phyloP scores from a whole-genome alignment of 2,888 invertebrate species.

The Drosophila helvetica region DNA sequence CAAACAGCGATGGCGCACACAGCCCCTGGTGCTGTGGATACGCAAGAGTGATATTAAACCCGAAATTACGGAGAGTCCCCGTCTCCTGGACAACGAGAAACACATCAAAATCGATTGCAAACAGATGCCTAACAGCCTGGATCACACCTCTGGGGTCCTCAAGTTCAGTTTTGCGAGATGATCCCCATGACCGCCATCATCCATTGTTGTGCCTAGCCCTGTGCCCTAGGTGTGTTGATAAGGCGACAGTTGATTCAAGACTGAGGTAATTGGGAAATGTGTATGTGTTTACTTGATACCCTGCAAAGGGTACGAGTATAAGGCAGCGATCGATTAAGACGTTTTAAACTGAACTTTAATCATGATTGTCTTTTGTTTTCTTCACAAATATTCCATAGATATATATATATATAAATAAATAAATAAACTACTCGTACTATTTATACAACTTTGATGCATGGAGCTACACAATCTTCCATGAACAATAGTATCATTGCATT shows the following conservation, averaged over 20 bases:
- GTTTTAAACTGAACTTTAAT: constrained; percentile 27
- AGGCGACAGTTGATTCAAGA: constrained; percentile 7
- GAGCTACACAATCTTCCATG: no score
- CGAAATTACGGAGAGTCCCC: constrained; percentile 52
- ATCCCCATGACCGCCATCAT: constrained; percentile 7
- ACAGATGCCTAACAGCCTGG: constrained; percentile 38
- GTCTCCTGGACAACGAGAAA: constrained; percentile 53
- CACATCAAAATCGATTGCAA: constrained; percentile 64
- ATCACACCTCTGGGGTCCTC: constrained; percentile 65
- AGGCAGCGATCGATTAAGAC: constrained; percentile 2
- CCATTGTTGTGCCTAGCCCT: constrained; percentile 9
- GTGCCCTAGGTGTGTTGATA: constrained; percentile 6
- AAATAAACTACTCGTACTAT: not conserved
- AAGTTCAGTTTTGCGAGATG: constrained; percentile 69
- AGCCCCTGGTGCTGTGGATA: constrained; percentile 69
- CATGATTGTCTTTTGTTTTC: constrained; percentile 4
- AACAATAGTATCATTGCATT: no score
- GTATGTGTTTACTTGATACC: not conserved
- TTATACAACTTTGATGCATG: not conserved
- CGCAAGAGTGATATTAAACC: constrained; percentile 64
- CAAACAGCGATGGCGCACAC: constrained; percentile 70
- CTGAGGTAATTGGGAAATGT: constrained; percentile 16
- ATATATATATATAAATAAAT: constrained; percentile 17
- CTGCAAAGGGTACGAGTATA: not conserved
- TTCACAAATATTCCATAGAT: not conserved